Base-by-base conservation (phyloP, 64 coral and sea anemone genomes). In the Dendrophyllia cribrosa region DNA sequence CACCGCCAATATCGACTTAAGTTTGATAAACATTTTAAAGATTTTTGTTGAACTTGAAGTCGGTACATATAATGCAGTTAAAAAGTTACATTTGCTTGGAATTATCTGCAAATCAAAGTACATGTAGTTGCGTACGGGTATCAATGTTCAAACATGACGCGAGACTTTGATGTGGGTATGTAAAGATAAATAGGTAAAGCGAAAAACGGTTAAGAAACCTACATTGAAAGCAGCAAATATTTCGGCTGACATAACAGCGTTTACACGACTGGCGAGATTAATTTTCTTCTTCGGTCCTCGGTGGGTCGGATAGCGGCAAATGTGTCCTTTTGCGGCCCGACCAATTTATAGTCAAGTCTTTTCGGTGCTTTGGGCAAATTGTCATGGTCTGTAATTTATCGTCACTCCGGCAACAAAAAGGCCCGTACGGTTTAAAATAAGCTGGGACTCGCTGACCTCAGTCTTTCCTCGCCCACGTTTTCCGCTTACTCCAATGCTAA, bases 371-470 rank as follows among this genome's bases (percentile, higher is more conserved):
- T 53, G 86, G 86, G 68, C 69, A 88, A 60, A 88, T 53, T 43
- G 70, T 88, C 51, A 88, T 72, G 63, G 63, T 19, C 63, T 66
- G 16, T 66, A 66, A 0, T 58, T 58, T 2, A 19, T 66, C 63
- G 6, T 66, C 63, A 66, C 63, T 64, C 44, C 45, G 19, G 20
- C 48, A 52, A 17, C 50, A 50, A 72, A 68, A 49, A 91, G 71
- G 24, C 89, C 89, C 17, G 89, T 56, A 82, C 89, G 66, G 50
- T 83, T 91, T 68, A 91, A 71, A 48, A 62, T 91, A 23, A 91
- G 52, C 2, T 91, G 45, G 82, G 58, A 82, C 51, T 91, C 89
- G 11, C 48, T 72, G 48, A 91, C 23, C 58, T n/a, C 20, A 58
- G 89, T 72, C 72, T 91, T 58, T 17, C 89, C 79, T 19, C 77